phyloP scores from a whole-genome alignment of 2,888 invertebrate species.

The Ochlodes sylvanus region DNA sequence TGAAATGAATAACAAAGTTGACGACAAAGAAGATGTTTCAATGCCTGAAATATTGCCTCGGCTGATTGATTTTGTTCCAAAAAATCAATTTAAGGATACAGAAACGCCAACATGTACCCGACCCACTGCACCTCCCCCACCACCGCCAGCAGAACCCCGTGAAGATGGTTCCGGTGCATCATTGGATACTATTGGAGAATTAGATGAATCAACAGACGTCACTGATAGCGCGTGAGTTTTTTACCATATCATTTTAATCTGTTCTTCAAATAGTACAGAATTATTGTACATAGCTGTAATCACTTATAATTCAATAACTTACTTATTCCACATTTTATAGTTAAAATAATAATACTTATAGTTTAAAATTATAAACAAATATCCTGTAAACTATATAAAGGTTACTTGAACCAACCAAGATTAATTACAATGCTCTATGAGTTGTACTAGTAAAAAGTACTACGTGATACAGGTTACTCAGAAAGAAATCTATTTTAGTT shows the following conservation, averaged over 20 bases:
- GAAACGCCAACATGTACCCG: constrained; percentile 55
- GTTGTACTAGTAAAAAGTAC: constrained; percentile 13
- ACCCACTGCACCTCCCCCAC: constrained; percentile 73
- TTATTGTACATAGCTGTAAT: too few species aligned
- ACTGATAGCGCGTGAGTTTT: constrained; percentile 74
- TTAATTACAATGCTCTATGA: constrained; percentile 3
- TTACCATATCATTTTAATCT: background rate
- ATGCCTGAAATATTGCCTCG: constrained; percentile 85
- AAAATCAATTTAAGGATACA: constrained; percentile 79
- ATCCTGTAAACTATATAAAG: background rate
- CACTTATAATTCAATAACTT: background rate
- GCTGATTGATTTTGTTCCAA: constrained; percentile 89
- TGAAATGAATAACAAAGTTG: constrained; percentile 74
- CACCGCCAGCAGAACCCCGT: constrained; percentile 72
- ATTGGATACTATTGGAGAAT: constrained; percentile 89
- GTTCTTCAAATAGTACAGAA: background rate
- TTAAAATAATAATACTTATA: background rate
- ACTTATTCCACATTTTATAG: background rate
- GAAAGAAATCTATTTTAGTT: constrained; percentile 29
- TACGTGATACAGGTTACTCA: constrained; percentile 13
- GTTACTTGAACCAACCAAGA: background rate
- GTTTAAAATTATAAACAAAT: background rate
- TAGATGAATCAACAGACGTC: constrained; percentile 85
- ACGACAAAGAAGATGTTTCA: constrained; percentile 72
- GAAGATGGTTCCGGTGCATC: constrained; percentile 86